Base-by-base conservation (phyloP, 2,113 vertebrate genomes). In the Probosciger aterrimus region DNA sequence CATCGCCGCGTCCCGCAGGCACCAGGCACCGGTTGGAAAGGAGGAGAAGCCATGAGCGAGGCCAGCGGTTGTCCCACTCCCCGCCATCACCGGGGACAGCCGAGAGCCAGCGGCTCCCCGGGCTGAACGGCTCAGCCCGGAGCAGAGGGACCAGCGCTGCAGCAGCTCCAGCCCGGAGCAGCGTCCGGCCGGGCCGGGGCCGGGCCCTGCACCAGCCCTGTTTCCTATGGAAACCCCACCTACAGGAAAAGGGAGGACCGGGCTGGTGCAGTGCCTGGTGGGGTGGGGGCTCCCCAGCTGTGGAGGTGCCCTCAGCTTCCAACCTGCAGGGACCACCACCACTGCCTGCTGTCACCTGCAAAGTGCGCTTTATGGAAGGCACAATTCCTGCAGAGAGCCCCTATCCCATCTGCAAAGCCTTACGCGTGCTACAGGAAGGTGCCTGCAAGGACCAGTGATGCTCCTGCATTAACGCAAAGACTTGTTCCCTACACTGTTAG, bases 201-300 rank as follows among this genome's bases (percentile, higher is more conserved):
- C 33, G 18, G 96, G 96, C 97, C 96, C 93, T 88, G 97, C 96
- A 97, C 95, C 95, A 76, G 95, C 95, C 69, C 95, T 92, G 97
- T 96, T 98, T 98, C 98, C 98, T 97, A 98, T 98, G 98, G 98
- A 98, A 98, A 98, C 97, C 96, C 97, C 98, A 97, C 98, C 98
- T 98, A 98, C 98, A 98, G 98, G 98, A 98, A 98, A 98, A 98
- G 97, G 98, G 98, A 98, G 97, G 97, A 92, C 86, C 92, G 55
- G 76, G 93, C 97, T 67, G 93, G 88, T 95, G 96, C 97, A 93
- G 82, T 93, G 92, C 71, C 65, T 55, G 28, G 70, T 10, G 6
- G 65, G 87, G 39, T 44, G 62, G 76, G 79, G 86, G 82, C 50
- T 88, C 4, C 67, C 30, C 68, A 41, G 73, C 55, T 31, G 39